phyloP scores from a whole-genome alignment of 2,797 vertebrate genomes.

The Sebastes reedi region DNA sequence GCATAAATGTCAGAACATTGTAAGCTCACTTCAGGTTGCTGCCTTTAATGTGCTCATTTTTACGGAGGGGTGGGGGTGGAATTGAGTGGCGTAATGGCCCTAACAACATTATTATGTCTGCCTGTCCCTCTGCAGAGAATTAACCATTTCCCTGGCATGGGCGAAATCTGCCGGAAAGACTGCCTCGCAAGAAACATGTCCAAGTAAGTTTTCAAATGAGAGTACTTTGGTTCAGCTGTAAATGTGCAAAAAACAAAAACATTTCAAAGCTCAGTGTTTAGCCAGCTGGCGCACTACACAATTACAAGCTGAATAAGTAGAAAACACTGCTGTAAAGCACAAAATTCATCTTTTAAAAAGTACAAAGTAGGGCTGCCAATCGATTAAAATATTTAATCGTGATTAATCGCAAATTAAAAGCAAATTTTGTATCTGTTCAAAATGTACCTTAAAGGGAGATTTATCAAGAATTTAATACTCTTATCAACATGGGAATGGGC shows the following conservation, averaged over 20 bases:
- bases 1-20: slow-evolving; percentile 88
- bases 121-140: slow-evolving; percentile 91
- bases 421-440: too few species aligned
- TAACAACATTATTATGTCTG: slow-evolving; percentile 84
- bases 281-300: not conserved
- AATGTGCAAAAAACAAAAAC: slow-evolving; percentile 9
- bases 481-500: too few species aligned
- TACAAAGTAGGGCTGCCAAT: too few species aligned
- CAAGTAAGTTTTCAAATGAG: slow-evolving; percentile 88
- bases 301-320: slow-evolving; percentile 11
- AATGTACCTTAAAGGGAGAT: too few species aligned
- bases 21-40: slow-evolving; percentile 83
- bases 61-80: slow-evolving; percentile 71
- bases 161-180: slow-evolving; percentile 99
- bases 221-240: slow-evolving; percentile 18
- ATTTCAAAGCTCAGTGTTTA: slow-evolving; percentile 19
- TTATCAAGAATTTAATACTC: too few species aligned
- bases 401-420: too few species aligned
- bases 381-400: too few species aligned
- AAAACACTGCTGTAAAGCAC: not conserved
- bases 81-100: slow-evolving; percentile 80
- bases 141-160: slow-evolving; percentile 99
- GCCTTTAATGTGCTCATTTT: slow-evolving; percentile 82
- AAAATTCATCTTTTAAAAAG: not conserved
- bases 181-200: slow-evolving; percentile 99